Base-by-base conservation (phyloP, 2,113 vertebrate genomes). In the Gobius niger region DNA sequence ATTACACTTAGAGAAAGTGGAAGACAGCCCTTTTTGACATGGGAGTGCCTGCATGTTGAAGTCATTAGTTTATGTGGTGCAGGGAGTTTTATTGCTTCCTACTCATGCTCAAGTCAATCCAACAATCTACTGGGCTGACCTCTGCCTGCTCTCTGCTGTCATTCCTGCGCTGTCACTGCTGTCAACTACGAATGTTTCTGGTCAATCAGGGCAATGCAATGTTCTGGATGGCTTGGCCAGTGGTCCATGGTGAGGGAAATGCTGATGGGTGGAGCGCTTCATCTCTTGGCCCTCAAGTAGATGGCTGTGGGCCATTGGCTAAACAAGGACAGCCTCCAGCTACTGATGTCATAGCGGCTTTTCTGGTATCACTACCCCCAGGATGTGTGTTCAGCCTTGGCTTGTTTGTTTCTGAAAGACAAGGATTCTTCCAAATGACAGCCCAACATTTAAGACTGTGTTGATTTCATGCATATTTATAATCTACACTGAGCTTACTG, bases 101-200 rank as follows among this genome's bases (percentile, higher is more conserved):
- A 82, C 73, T 85, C 41, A 47, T 79, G 82, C 88, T 75, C n/a
- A 85, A 84, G 85, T 87, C 86, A 86, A 75, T 90, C 86, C 82
- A 87, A 82, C 83, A 82, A 82, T 78, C 82, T 63, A 81, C 78
- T 87, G 71, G 52, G 67, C 59, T 80, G 54, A 81, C 57, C 71
- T 82, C 63, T 44, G 4, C 67, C 75, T 72, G 70, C 82, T 77
- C 59, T 76, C 68, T 70, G 49, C 68, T 62, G 76, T 84, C 82
- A 76, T 50, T 68, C 73, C 63, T 70, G 72, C 7, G 53, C 75
- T 69, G 68, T 74, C 85, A 71, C 60, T 70, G 80, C 82, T 72
- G 42, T 59, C 65, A 71, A 76, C 56, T 34, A 34, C 24, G 2
- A 34, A 34, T 34, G 52, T 84, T 75, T 75, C 75, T 83, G 82